Conservation (phyloP, 2,888 invertebrate genomes). For the Prosopocoilus inquinatus region DNA sequence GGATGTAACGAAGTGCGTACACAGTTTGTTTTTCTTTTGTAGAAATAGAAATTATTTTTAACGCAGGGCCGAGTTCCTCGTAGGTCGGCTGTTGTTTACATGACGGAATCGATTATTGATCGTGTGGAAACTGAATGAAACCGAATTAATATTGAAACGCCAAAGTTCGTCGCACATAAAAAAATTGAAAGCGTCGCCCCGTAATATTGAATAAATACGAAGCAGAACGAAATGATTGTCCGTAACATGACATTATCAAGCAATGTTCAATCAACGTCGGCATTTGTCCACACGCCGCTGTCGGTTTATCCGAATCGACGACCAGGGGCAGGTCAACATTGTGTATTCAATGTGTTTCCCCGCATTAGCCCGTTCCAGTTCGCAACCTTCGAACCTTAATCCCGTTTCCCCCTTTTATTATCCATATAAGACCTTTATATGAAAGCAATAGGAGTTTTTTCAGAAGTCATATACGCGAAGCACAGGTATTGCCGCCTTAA, state of each 20-base stretch:
- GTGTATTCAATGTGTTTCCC: constrained; percentile 47
- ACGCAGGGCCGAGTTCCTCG: too few relatives aligned
- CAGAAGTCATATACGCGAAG: constrained; percentile 30
- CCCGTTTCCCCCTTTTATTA: constrained; percentile 48
- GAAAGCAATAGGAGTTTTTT: constrained; percentile 40
- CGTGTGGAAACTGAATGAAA: too few relatives aligned
- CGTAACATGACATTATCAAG: not conserved
- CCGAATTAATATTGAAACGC: too few relatives aligned
- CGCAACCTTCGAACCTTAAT: constrained; percentile 48
- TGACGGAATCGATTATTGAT: too few relatives aligned
- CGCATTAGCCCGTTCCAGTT: constrained; percentile 46
- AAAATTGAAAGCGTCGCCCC: too few relatives aligned
- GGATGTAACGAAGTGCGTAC: too few relatives aligned
- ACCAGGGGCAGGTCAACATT: constrained; percentile 41
- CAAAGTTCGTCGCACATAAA: too few relatives aligned
- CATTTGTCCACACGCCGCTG: constrained; percentile 17
- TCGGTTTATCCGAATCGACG: constrained; percentile 4
- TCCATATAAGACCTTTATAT: constrained; percentile 47
- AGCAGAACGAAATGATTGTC: too few relatives aligned
- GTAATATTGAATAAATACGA: too few relatives aligned
- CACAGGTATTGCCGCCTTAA: constrained; percentile 27
- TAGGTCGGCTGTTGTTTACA: too few relatives aligned
- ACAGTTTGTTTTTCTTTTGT: too few relatives aligned
- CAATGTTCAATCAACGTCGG: constrained; percentile 32
- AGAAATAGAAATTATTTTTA: too few relatives aligned